A percentile compares a stretch with the other conserved stretches of the same genome.
These are phyloP conservation scores for Cheilosia scutellata DNA, from an alignment of 2,888 invertebrate genomes.

Conservation along the genomic window DNA sequence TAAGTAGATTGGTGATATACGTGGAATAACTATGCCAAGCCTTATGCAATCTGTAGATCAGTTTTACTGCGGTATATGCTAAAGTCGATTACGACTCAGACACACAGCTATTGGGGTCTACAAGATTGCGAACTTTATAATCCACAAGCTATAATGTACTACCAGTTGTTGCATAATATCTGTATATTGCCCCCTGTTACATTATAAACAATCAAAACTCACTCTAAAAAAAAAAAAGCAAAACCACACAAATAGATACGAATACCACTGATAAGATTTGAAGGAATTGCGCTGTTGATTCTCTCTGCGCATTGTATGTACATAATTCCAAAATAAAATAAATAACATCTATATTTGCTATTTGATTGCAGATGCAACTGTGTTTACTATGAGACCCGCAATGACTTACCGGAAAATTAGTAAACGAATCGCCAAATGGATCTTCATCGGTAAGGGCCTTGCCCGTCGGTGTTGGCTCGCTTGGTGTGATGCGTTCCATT, in stretches of 20 bases:
- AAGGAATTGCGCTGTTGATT: neutral
- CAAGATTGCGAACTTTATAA: too few species aligned
- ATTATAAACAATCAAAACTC: neutral
- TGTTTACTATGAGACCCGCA: neutral
- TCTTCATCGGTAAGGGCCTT: conserved; percentile 85
- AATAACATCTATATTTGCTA: neutral
- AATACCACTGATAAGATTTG: conserved; percentile 19
- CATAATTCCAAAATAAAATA: neutral
- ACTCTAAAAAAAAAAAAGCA: neutral
- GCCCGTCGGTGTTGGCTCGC: conserved; percentile 87
- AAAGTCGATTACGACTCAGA: too few species aligned
- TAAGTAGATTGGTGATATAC: too few species aligned
- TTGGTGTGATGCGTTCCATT: conserved; percentile 93
- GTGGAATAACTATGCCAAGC: too few species aligned
- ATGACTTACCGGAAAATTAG: conserved; percentile 84
- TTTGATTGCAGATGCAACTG: neutral
- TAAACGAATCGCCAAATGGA: conserved; percentile 91
- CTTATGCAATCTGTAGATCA: too few species aligned
- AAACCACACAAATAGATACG: neutral
- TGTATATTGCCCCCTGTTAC: too few species aligned
- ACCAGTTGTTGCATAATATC: too few species aligned
- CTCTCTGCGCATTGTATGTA: conserved; percentile 13
- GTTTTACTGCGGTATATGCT: too few species aligned
- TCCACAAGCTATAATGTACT: too few species aligned
- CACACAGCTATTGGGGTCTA: too few species aligned